Percentiles rank a stretch among this genome's conserved stretches.
These are phyloP conservation scores for Phoenoteleia sp. DNA, from an alignment of 2,888 invertebrate species.

Conservation along the genomic window DNA sequence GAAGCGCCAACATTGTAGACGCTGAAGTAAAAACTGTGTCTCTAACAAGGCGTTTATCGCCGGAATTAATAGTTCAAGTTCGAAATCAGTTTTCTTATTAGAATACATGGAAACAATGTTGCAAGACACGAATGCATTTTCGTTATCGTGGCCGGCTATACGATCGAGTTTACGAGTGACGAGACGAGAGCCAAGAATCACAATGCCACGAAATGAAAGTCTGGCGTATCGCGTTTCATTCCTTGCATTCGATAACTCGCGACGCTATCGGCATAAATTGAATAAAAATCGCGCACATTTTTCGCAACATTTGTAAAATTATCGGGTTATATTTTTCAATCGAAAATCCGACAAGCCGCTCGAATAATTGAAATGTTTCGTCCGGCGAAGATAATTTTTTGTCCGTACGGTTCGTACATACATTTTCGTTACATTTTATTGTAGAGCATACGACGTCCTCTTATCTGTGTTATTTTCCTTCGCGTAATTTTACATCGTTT, in stretches of 20 bases:
- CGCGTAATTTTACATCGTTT: constrained; percentile 8
- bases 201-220: constrained; percentile 69
- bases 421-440: not conserved
- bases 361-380: constrained; percentile 59
- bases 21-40: no score
- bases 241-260: constrained; percentile 67
- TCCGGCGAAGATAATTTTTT: constrained; percentile 41
- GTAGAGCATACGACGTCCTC: not conserved
- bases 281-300: constrained; percentile 66
- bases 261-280: constrained; percentile 66
- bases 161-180: constrained; percentile 79
- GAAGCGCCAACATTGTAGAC: no score
- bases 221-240: constrained; percentile 69
- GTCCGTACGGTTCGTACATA: not conserved
- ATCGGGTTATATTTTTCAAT: constrained; percentile 65
- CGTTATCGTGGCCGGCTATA: constrained; percentile 79
- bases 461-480: not conserved
- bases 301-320: constrained; percentile 65
- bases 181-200: constrained; percentile 69
- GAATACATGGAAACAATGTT: constrained; percentile 69
- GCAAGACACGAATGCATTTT: constrained; percentile 68
- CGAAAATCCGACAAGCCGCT: constrained; percentile 38
- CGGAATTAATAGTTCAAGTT: constrained; percentile 41
- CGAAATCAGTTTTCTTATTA: constrained; percentile 45
- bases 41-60: no score